Conservation (phyloP, 1,140 invertebrate genomes). For the Sitophilus oryzae region DNA sequence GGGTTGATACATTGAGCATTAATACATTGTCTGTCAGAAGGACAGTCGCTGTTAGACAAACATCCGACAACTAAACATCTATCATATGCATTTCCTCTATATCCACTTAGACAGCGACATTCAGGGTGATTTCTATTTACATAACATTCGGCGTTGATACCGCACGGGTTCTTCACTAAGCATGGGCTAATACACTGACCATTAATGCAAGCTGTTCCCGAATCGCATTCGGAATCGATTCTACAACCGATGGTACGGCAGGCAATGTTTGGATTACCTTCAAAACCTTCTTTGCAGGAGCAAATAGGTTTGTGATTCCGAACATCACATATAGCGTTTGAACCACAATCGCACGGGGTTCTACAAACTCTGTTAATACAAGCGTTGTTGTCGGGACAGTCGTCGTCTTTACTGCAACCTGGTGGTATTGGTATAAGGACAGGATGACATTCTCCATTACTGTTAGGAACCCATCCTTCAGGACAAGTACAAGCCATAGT, state of each 20-base stretch:
- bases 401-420: slow-evolving; percentile 70
- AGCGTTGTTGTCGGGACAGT: slow-evolving; percentile 70
- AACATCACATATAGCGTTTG: slow-evolving; percentile 75
- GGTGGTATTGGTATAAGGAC: slow-evolving; percentile 60
- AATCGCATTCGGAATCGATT: slow-evolving; percentile 71
- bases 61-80: slow-evolving; percentile 79
- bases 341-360: slow-evolving; percentile 82
- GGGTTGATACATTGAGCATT: slow-evolving; percentile 83
- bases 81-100: slow-evolving; percentile 71
- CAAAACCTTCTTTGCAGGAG: slow-evolving; percentile 72
- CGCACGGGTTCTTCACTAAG: slow-evolving; percentile 70
- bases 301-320: slow-evolving; percentile 80
- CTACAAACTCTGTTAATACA: slow-evolving; percentile 81
- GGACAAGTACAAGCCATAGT: slow-evolving; percentile 82
- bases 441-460: slow-evolving; percentile 67
- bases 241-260: slow-evolving; percentile 75
- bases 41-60: slow-evolving; percentile 81
- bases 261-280: slow-evolving; percentile 75
- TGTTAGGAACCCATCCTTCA: slow-evolving; percentile 72
- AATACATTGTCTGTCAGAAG: slow-evolving; percentile 73
- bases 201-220: slow-evolving; percentile 74
- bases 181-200: slow-evolving; percentile 81
- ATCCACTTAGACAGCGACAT: slow-evolving; percentile 74
- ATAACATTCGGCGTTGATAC: slow-evolving; percentile 76
- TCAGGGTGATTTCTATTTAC: slow-evolving; percentile 66